A percentile compares a stretch with the other conserved stretches of the same genome.
Evolutionary conservation across 2,888 invertebrate species (phyloP).

Genomic region (Drosophila emarginata): DNA sequence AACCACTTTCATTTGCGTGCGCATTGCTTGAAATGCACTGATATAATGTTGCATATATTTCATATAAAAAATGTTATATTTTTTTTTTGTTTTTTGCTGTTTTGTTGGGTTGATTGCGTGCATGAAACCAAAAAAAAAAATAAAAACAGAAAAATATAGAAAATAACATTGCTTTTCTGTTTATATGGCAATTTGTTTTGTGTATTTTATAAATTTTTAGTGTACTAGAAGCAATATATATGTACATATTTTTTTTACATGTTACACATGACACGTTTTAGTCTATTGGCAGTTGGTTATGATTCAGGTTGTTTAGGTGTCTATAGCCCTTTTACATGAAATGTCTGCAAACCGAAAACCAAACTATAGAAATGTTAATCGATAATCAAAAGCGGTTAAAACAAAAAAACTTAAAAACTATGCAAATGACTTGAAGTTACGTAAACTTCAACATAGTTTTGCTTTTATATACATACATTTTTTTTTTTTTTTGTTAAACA

Average conservation of each 20-base stretch:
- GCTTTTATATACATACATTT: neutral
- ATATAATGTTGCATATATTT: slow-evolving; percentile 26
- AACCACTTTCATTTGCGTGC: slow-evolving; percentile 31
- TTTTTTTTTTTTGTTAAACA: slow-evolving; percentile 13
- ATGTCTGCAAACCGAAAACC: neutral
- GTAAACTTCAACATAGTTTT: slow-evolving; percentile 33
- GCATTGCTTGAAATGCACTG: slow-evolving; percentile 33
- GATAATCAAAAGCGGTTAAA: slow-evolving; percentile 64
- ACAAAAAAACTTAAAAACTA: slow-evolving; percentile 50
- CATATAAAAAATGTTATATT: slow-evolving; percentile 31
- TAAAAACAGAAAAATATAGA: neutral
- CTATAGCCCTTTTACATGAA: neutral
- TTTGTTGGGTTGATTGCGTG: slow-evolving; percentile 48
- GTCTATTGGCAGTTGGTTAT: slow-evolving; percentile 3
- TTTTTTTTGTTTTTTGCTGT: slow-evolving; percentile 7
- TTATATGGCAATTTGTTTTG: slow-evolving; percentile 44
- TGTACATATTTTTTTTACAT: neutral
- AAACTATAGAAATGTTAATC: slow-evolving; percentile 68
- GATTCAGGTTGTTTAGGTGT: slow-evolving; percentile 13
- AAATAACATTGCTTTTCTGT: slow-evolving; percentile 57
- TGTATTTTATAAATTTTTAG: slow-evolving; percentile 49
- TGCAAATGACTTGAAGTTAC: slow-evolving; percentile 59
- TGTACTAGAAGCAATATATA: neutral
- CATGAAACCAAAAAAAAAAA: slow-evolving; percentile 23
- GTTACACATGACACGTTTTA: slow-evolving; percentile 17